Evolutionary conservation across 2,113 vertebrate species (phyloP), one percentile per base, ranked within the genome.

Genomic region (Thermophis baileyi): DNA sequence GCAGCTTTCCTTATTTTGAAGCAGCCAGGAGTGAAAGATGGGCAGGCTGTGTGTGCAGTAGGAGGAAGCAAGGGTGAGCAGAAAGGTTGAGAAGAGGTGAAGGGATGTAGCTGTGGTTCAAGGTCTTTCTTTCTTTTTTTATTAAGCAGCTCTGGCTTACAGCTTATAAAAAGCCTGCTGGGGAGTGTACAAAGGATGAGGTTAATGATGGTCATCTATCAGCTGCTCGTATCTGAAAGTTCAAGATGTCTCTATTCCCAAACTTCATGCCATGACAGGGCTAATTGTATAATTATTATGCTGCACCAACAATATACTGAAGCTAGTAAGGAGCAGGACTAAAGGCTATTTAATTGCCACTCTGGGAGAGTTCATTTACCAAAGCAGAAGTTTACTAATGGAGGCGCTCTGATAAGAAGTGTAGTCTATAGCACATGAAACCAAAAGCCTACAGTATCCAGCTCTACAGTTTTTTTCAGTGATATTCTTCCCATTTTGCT

Each of bases 121-220:
- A 96, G 94, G 94, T 96, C 94, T 96, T 91, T 95, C 88, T 94
- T 95, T 74, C 95, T 96, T 94, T 93, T 22, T 6, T 69, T 69
- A 91, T 95, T 94, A 95, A 88, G 94, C 88, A 89, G 90, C 35
- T 51, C 91, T 95, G 92, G 90, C 94, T 91, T 93, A 49, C 27
- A 94, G 91, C 90, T 96, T 87, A 88, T 57, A 10, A 90, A 93
- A 93, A 1, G 57, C 93, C 51, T 93, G 86, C 94, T 95, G 92
- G 87, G 90, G 91, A 95, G 55, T 22, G 97, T 96, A 96, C 94
- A 96, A 93, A 96, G 95, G 92, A 97, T 95, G 93, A 94, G 90
- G 89, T 96, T 98, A 98, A 98, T 97, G 97, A 94, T 92, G 95
- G 93, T 95, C 97, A 98, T 98, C 97, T 95, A 96, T 98, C 97